Conservation (phyloP, 2,888 invertebrate genomes). For the Macroteleia sp. region DNA sequence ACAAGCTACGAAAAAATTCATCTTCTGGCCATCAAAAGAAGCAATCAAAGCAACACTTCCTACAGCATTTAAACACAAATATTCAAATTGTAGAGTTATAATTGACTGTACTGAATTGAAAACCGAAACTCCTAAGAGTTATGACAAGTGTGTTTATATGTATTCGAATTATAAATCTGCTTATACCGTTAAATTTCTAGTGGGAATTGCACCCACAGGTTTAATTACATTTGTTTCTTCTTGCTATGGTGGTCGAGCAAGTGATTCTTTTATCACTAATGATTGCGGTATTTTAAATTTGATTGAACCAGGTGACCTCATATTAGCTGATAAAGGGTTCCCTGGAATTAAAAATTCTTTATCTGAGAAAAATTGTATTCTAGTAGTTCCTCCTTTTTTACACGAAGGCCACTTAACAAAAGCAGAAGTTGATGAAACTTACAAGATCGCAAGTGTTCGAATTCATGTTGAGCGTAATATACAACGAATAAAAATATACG, state of each 20-base stretch:
- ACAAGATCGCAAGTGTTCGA: conserved; percentile 16
- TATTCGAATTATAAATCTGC: too few relatives aligned
- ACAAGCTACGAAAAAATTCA: too few relatives aligned
- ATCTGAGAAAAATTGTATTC: conserved; percentile 15
- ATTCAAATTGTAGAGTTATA: too few relatives aligned
- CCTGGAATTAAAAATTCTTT: conserved; percentile 50
- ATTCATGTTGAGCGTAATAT: conserved; percentile 32
- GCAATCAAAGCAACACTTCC: too few relatives aligned
- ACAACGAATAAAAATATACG: conserved; percentile 27
- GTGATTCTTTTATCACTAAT: conserved; percentile 64
- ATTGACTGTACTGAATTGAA: too few relatives aligned
- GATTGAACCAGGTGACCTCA: conserved; percentile 64
- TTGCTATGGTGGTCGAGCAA: conserved; percentile 63
- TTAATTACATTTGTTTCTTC: conserved; percentile 65
- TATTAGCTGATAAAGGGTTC: conserved; percentile 67
- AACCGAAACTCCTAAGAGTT: too few relatives aligned
- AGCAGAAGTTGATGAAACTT: conserved; percentile 23
- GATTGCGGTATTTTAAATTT: conserved; percentile 65
- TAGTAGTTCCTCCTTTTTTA: conserved; percentile 25
- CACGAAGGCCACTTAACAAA: conserved; percentile 23
- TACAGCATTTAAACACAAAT: too few relatives aligned
- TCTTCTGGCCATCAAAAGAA: too few relatives aligned
- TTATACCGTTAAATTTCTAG: too few relatives aligned
- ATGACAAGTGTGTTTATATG: too few relatives aligned
- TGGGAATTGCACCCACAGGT: too few relatives aligned